A percentile compares a stretch with the other conserved stretches of the same genome.
Evolutionary conservation across 92 coral and sea anemone species (phyloP).

Genomic region (Palythoa caribaeorum): DNA sequence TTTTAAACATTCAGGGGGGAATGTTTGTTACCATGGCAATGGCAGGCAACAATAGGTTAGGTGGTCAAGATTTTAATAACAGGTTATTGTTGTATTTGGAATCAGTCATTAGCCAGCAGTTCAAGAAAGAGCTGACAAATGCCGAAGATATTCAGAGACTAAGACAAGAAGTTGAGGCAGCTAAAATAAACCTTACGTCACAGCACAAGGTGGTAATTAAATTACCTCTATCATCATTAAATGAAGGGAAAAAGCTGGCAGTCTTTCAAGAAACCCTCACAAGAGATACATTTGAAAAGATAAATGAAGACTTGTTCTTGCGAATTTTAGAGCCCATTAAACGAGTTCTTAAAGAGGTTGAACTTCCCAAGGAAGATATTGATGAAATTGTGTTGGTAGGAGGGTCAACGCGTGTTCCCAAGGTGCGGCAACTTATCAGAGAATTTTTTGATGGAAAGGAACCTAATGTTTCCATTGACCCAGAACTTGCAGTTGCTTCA

Average conservation of each 20-base stretch:
- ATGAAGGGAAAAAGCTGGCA: conserved; percentile 70
- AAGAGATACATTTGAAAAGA: conserved; percentile 88
- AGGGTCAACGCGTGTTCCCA: conserved; percentile 94
- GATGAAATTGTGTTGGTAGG: conserved; percentile 97
- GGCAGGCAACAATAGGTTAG: conserved; percentile 96
- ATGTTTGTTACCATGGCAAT: conserved; percentile 99
- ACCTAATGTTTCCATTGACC: conserved; percentile 96
- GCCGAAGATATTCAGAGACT: conserved; percentile 90
- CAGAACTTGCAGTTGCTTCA: conserved; percentile 97
- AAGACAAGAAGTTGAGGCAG: conserved; percentile 90
- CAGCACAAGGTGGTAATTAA: conserved; percentile 60
- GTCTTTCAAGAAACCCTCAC: conserved; percentile 78
- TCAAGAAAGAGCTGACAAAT: conserved; percentile 74
- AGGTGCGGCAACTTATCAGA: conserved; percentile 82
- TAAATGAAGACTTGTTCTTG: conserved; percentile 87
- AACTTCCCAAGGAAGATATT: conserved; percentile 74
- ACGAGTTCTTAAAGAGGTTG: conserved; percentile 86
- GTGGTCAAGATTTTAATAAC: conserved; percentile 96
- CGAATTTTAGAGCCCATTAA: conserved; percentile 87
- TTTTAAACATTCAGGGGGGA: conserved; percentile 97
- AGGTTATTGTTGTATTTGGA: conserved; percentile 82
- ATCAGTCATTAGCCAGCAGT: conserved; percentile 67
- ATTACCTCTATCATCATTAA: conserved; percentile 77
- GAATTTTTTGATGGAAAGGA: conserved; percentile 91
- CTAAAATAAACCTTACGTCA: conserved; percentile 85